Evolutionary conservation across 1,140 invertebrate genomes (phyloP).

Genomic region (Drosophila funebris): DNA sequence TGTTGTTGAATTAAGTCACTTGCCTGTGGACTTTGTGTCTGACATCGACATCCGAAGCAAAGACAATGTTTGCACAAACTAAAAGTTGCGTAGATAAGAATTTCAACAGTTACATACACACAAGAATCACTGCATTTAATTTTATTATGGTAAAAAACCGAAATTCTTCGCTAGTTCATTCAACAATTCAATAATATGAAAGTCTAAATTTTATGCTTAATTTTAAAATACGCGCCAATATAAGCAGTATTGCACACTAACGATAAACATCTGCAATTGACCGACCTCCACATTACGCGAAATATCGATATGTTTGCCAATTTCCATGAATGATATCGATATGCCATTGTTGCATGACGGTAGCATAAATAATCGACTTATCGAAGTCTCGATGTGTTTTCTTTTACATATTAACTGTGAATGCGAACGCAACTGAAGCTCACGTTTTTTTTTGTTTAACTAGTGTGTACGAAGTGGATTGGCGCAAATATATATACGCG

Average conservation of each 20-base stretch:
- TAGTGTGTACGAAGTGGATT: constrained; percentile 26
- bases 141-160: no score
- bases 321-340: not conserved
- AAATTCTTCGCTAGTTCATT: no score
- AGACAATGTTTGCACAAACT: not conserved
- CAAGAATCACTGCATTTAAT: no score
- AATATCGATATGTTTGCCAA: not conserved
- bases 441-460: constrained; percentile 46
- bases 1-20: constrained; percentile 60
- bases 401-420: constrained; percentile 4
- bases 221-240: not conserved
- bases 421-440: constrained; percentile 33
- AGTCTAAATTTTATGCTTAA: not conserved
- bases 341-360: not conserved
- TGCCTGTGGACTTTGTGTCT: not conserved
- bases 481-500: constrained; percentile 9
- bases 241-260: not conserved
- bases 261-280: not conserved
- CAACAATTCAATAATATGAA: not conserved
- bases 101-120: no score
- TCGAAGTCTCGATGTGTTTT: not conserved
- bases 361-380: not conserved
- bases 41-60: not conserved
- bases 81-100: not conserved
- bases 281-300: not conserved